phyloP scores from a whole-genome alignment of 2,888 invertebrate species.

The Tetragnatha montana region DNA sequence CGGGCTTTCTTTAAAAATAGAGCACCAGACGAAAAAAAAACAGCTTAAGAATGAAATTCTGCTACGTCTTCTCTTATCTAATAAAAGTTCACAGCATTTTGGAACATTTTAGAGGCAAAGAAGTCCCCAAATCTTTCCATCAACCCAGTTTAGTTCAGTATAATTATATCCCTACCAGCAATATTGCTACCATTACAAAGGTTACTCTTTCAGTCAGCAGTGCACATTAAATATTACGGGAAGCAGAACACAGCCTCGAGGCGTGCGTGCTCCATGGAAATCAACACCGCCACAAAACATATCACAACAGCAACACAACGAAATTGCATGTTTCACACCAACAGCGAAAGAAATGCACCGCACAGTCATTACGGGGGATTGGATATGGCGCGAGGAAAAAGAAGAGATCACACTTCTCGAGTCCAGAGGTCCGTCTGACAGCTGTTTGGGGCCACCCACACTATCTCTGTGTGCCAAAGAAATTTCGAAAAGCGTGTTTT shows the following conservation, averaged over 20 bases:
- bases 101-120: no score
- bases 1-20: no score
- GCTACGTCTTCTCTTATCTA: no score
- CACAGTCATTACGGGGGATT: neutral
- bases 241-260: neutral
- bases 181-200: no score
- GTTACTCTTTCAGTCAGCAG: no score
- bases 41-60: no score
- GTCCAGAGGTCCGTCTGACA: neutral
- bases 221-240: neutral
- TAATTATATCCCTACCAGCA: no score
- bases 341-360: neutral
- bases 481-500: no score
- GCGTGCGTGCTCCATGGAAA: neutral
- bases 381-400: neutral
- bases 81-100: no score
- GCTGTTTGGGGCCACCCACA: neutral
- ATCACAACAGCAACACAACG: neutral
- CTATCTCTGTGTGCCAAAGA: neutral
- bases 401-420: neutral
- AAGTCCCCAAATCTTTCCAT: no score
- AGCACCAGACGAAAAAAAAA: no score
- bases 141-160: no score
- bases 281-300: neutral
- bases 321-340: conserved; percentile 1